Evolutionary conservation across 2,888 invertebrate genomes (phyloP).

Genomic region (Gasteruption jaculator): DNA sequence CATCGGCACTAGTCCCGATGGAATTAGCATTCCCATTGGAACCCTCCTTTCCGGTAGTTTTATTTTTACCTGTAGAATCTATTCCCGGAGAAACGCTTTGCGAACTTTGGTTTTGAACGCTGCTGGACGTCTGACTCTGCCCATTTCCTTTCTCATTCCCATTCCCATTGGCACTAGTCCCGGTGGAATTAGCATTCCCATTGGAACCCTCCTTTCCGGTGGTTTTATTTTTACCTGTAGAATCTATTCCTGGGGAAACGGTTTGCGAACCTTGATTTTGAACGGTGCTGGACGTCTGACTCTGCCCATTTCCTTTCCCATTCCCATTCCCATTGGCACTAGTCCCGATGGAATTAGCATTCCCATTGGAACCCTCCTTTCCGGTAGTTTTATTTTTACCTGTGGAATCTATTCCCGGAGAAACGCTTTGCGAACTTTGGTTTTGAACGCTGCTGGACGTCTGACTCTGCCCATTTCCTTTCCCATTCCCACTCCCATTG

Average conservation of each 20-base stretch:
- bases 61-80: no score
- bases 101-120: neutral
- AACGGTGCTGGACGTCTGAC: conserved; percentile 10
- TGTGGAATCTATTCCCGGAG: no score
- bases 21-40: no score
- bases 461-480: neutral
- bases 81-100: no score
- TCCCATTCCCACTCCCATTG: neutral
- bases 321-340: conserved; percentile 12
- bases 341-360: no score
- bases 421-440: neutral
- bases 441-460: neutral
- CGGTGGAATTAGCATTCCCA: neutral
- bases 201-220: conserved; percentile 10
- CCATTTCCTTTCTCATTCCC: no score
- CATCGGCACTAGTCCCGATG: conserved; percentile 9
- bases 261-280: neutral
- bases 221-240: conserved; percentile 10
- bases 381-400: no score
- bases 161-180: neutral
- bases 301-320: conserved; percentile 2
- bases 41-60: no score
- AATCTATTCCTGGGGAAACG: conserved; percentile 8
- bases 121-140: neutral
- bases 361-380: no score